A percentile compares a stretch with the other conserved stretches of the same genome.
phyloP scores from a whole-genome alignment of 2,113 vertebrate species.

The Rhombomys opimus region DNA sequence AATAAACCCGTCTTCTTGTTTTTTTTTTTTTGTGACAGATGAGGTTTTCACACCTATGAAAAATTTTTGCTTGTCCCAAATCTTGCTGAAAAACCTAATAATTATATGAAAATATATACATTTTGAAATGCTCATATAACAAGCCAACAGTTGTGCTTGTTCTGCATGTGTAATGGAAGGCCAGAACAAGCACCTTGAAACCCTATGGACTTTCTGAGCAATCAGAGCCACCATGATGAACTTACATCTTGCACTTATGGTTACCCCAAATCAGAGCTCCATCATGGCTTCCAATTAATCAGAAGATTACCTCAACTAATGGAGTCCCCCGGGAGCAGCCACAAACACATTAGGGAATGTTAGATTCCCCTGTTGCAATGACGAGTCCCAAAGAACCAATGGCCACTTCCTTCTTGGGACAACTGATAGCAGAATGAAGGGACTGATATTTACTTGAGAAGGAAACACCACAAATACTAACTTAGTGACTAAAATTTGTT shows the following conservation, averaged over 20 bases:
- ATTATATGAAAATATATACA: no score
- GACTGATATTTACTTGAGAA: not conserved
- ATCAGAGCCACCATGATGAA: not conserved
- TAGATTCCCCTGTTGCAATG: not conserved
- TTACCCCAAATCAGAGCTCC: not conserved
- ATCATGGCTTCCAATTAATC: not conserved
- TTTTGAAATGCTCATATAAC: no score
- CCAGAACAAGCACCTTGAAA: not conserved
- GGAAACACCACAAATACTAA: not conserved
- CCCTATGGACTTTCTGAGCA: not conserved
- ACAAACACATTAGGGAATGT: not conserved
- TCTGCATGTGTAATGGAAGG: not conserved
- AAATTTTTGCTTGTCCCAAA: not conserved
- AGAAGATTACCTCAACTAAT: constrained; percentile 2
- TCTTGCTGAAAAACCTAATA: not conserved
- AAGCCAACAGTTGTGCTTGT: not conserved
- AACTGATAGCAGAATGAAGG: not conserved
- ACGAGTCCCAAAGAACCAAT: not conserved
- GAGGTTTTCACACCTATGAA: not conserved
- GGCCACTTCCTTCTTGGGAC: not conserved
- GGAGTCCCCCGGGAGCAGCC: not conserved
- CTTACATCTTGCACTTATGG: not conserved
- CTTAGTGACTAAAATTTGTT: not conserved
- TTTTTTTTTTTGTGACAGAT: constrained; percentile 22
- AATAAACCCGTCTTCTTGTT: not conserved